Evolutionary conservation across 2,797 vertebrate species (phyloP).

Genomic region (Tenualosa ilisha): DNA sequence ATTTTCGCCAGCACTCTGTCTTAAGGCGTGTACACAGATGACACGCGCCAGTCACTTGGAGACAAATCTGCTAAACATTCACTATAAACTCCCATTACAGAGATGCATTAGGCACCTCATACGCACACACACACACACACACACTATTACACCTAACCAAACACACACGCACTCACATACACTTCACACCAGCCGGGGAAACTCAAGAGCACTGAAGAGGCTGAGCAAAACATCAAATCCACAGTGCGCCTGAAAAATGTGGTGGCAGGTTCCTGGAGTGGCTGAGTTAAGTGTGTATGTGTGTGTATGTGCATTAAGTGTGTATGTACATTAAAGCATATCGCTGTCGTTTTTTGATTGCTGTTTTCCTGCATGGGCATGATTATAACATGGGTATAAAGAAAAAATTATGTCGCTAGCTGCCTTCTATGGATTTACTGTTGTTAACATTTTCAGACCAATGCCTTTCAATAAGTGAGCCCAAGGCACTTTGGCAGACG

Average conservation of each 20-base stretch:
- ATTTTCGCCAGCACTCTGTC: not conserved
- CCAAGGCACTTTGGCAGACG: too few relatives aligned
- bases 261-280: not conserved
- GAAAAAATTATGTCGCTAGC: too few relatives aligned
- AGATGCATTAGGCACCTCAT: not conserved
- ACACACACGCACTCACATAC: not conserved
- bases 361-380: too few relatives aligned
- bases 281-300: not conserved
- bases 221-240: not conserved
- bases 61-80: slow-evolving; percentile 12
- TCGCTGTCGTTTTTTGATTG: too few relatives aligned
- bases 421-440: too few relatives aligned
- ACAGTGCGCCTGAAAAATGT: not conserved
- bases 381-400: too few relatives aligned
- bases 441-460: too few relatives aligned
- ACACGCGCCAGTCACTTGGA: not conserved
- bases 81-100: not conserved
- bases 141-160: not conserved
- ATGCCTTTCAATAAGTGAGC: too few relatives aligned
- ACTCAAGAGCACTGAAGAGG: not conserved
- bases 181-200: not conserved
- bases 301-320: not conserved
- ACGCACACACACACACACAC: slow-evolving; percentile 1
- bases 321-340: slow-evolving; percentile 20
- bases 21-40: not conserved